These are phyloP conservation scores for Acrobasis suavella DNA, from an alignment of 2,888 invertebrate genomes.

Conservation along the genomic window DNA sequence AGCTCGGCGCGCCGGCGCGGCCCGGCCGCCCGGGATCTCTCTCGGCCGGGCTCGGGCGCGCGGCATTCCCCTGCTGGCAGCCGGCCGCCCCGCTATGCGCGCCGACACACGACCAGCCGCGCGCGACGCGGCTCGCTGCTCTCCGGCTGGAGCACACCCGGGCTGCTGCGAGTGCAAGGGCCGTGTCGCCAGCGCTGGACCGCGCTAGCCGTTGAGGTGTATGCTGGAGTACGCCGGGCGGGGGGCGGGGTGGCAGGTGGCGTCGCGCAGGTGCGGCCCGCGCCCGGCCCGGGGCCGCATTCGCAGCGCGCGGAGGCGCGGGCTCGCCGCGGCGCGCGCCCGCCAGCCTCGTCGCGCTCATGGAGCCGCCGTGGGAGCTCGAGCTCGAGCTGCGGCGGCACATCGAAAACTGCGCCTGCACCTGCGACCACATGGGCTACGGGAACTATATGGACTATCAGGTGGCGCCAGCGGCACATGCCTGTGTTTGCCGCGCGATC, in stretches of 20 bases:
- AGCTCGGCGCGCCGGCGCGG: conserved; percentile 74
- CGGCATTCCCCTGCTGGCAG: conserved; percentile 73
- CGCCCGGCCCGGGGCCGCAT: conserved; percentile 70
- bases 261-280: conserved; percentile 74
- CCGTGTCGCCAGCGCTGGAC: conserved; percentile 65
- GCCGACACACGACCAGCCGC: conserved; percentile 55
- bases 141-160: conserved; percentile 63
- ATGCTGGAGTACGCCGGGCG: conserved; percentile 65
- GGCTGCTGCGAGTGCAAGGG: conserved; percentile 69
- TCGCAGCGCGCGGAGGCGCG: conserved; percentile 65
- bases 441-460: conserved; percentile 96
- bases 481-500: conserved; percentile 78
- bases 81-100: conserved; percentile 67
- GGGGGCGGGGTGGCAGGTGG: conserved; percentile 71
- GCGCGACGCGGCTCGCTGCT: conserved; percentile 64
- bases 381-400: conserved; percentile 94
- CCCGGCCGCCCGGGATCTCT: conserved; percentile 67
- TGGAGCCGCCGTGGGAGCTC: conserved; percentile 84
- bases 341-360: conserved; percentile 69
- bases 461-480: conserved; percentile 83
- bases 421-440: conserved; percentile 96
- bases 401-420: conserved; percentile 94
- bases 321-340: conserved; percentile 67
- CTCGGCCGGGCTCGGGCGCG: conserved; percentile 61
- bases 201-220: conserved; percentile 66